Conservation (phyloP, 2,888 invertebrate genomes). For the Phoronis australis region DNA sequence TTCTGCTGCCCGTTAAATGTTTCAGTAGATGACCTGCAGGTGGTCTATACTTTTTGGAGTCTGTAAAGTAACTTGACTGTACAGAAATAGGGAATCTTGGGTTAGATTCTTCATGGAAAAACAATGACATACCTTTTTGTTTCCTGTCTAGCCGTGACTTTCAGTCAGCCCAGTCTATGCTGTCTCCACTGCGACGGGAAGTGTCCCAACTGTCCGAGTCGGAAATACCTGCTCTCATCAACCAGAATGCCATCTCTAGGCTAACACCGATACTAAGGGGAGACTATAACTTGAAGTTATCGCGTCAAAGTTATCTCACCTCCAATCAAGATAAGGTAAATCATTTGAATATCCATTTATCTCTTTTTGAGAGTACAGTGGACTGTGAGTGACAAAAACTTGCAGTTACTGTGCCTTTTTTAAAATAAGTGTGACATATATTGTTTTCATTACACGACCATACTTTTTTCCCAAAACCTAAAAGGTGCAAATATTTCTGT, state of each 20-base stretch:
- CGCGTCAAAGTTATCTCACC: conserved; percentile 45
- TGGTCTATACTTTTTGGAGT: too few relatives aligned
- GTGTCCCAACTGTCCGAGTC: conserved; percentile 18
- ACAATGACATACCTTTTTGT: neutral
- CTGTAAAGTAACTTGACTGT: too few relatives aligned
- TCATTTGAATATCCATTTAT: too few relatives aligned
- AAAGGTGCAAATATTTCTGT: too few relatives aligned
- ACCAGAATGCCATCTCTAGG: conserved; percentile 34
- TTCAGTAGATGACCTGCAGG: too few relatives aligned
- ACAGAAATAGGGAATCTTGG: too few relatives aligned
- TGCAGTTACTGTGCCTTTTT: neutral
- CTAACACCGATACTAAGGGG: conserved; percentile 41
- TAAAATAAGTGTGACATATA: neutral
- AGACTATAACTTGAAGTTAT: conserved; percentile 43
- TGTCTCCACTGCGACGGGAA: conserved; percentile 12
- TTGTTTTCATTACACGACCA: too few relatives aligned
- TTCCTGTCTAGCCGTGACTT: conserved; percentile 5
- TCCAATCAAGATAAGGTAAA: conserved; percentile 45
- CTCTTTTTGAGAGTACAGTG: too few relatives aligned
- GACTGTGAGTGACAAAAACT: too few relatives aligned
- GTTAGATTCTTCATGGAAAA: too few relatives aligned
- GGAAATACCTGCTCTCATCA: conserved; percentile 32
- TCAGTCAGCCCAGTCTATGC: conserved; percentile 5
- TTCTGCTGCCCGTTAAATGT: too few relatives aligned
- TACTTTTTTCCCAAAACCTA: too few relatives aligned